Base-by-base conservation (phyloP, 1,140 invertebrate species). In the Leptestheria dahalacensis region DNA sequence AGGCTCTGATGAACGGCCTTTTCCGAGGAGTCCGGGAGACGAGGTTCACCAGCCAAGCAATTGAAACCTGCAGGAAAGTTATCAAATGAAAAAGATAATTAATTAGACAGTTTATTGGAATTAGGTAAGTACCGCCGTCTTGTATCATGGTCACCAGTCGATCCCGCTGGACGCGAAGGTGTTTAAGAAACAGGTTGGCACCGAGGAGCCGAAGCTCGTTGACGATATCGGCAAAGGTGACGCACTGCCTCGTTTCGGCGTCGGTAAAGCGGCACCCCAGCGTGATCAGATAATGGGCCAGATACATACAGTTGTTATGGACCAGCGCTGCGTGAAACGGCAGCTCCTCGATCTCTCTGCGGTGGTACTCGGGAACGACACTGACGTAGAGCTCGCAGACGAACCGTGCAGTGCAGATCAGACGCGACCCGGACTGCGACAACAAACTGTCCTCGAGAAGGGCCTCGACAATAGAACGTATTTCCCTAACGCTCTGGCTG, bases 241-340 rank as follows among this genome's bases (percentile, higher is more conserved):
- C 63, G 61, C 72, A 72, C 26, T 73, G 70, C 41, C 73, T 66
- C 49, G 70, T 67, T 18, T 77, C 63, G 20, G 64, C 12, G 1
- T 74, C 73, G n/a, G 80, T 68, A 53, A 71, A 73, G 18, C 72
- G 64, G 6, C 66, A 66, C 64, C 79, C 79, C 54, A 84, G 69
- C 6, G 76, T 80, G 52, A 82, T 75, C 26, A 88, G 70, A 64
- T 84, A 80, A 72, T 92, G 84, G 0, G 84, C 79, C 1, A 95
- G 75, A 68, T 84, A 95, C 79, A 89, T 82, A 66, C 89, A 93
- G 70, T 95, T 94, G 72, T 95, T 97, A 71, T 92, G 84, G 66
- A 91, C 88, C 20, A 95, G 65, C n/a, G 87, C 91, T 65, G 85
- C 78, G 76, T 90, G 84, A 66, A 91, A 86, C 12, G 90, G 89